phyloP scores from a whole-genome alignment of 2,113 vertebrate genomes.

The Eulemur rufifrons region DNA sequence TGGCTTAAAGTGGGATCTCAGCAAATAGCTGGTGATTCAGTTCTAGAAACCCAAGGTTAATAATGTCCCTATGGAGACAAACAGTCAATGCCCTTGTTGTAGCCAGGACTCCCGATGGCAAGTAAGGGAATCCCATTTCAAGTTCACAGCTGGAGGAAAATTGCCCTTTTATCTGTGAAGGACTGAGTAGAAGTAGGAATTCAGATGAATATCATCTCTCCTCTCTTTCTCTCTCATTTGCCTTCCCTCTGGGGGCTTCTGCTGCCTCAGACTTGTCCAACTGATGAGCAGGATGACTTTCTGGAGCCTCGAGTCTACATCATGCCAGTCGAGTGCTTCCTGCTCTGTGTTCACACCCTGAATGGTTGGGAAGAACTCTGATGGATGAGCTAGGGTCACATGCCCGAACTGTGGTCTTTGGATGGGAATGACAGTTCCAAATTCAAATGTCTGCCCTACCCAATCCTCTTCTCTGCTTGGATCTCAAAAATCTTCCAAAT shows the following conservation, averaged over 20 bases:
- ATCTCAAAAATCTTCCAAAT: neutral
- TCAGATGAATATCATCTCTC: no score
- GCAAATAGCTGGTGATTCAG: neutral
- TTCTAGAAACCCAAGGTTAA: neutral
- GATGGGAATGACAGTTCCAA: neutral
- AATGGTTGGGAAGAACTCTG: neutral
- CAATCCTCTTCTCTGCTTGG: neutral
- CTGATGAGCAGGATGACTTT: neutral
- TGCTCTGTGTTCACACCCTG: rapidly evolving
- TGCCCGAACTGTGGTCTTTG: no score
- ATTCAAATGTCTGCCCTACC: neutral
- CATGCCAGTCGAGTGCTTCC: neutral
- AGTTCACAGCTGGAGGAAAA: neutral
- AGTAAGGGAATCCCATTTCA: neutral
- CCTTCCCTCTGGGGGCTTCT: neutral
- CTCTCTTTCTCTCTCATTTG: neutral
- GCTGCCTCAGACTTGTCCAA: neutral
- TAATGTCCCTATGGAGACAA: neutral
- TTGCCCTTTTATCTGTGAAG: neutral
- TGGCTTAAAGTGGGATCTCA: neutral
- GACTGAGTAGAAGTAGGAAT: no score
- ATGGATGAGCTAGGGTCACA: neutral
- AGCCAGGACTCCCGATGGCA: neutral
- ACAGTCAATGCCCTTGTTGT: neutral
- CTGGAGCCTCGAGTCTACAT: neutral